These are phyloP conservation scores for Anticlea derivata DNA, from an alignment of 2,888 invertebrate species.

Conservation along the genomic window DNA sequence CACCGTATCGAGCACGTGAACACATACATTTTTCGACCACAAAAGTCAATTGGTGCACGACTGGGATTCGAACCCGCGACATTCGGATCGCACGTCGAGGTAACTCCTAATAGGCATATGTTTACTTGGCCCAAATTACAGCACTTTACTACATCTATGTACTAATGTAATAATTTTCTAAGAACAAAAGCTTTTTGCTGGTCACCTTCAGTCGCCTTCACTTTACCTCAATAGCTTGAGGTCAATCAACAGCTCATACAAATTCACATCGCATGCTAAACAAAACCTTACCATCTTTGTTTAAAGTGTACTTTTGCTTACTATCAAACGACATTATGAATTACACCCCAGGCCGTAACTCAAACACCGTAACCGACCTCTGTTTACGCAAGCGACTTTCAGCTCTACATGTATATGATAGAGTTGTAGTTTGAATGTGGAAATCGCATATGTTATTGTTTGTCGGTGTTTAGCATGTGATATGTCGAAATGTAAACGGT, in stretches of 20 bases:
- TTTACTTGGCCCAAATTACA: background rate
- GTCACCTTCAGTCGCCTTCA: slow-evolving; percentile 39
- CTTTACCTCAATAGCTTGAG: slow-evolving; percentile 38
- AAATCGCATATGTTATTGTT: slow-evolving; percentile 73
- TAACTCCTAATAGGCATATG: too few relatives aligned
- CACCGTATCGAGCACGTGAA: too few relatives aligned
- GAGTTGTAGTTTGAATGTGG: slow-evolving; percentile 41
- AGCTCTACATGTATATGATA: background rate
- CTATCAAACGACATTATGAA: slow-evolving; percentile 51
- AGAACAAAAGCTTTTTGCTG: slow-evolving; percentile 20
- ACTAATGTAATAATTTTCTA: background rate
- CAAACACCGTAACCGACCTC: slow-evolving; percentile 41
- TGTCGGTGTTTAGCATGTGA: slow-evolving; percentile 81
- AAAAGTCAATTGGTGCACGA: too few relatives aligned
- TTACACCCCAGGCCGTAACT: slow-evolving; percentile 46
- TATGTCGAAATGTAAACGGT: slow-evolving; percentile 83
- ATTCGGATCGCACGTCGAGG: too few relatives aligned
- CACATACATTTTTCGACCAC: too few relatives aligned
- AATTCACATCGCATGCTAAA: slow-evolving; percentile 20
- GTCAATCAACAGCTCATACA: slow-evolving; percentile 37
- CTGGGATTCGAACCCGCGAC: too few relatives aligned
- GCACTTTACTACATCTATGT: background rate
- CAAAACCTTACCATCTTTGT: background rate
- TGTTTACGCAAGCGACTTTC: slow-evolving; percentile 17
- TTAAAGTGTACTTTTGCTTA: slow-evolving; percentile 37